These are phyloP conservation scores for Zygogramma bicolorata DNA, from an alignment of 2,888 invertebrate genomes.

Conservation along the genomic window DNA sequence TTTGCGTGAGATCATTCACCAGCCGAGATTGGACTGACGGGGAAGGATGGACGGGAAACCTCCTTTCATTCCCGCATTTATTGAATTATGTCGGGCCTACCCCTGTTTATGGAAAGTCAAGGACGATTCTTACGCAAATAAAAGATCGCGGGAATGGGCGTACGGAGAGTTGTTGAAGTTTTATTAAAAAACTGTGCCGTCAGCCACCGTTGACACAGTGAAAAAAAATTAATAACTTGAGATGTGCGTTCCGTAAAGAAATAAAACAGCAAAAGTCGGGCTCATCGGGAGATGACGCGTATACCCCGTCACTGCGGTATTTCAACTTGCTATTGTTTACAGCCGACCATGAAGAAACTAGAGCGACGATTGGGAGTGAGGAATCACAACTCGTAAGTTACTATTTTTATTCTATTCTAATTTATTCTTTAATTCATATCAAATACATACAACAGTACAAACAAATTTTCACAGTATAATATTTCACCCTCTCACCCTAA, in stretches of 20 bases:
- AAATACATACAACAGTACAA: neutral
- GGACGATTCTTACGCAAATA: too few species aligned
- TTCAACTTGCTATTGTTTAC: conserved; percentile 18
- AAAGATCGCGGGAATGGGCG: too few species aligned
- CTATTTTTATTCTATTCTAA: neutral
- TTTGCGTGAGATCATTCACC: too few species aligned
- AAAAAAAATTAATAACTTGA: neutral
- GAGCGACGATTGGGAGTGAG: neutral
- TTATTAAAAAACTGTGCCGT: neutral
- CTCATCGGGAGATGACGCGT: conserved; percentile 8
- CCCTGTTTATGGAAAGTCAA: too few species aligned
- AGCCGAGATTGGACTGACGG: too few species aligned
- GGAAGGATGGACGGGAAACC: too few species aligned
- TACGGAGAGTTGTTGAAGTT: too few species aligned
- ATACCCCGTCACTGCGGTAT: conserved; percentile 21
- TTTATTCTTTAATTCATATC: neutral
- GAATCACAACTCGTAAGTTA: neutral
- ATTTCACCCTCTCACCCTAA: neutral
- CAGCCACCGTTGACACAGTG: neutral
- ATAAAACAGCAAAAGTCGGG: neutral
- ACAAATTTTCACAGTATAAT: neutral
- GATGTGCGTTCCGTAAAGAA: neutral
- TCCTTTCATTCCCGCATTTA: too few species aligned
- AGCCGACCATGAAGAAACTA: conserved; percentile 8
- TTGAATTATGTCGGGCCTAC: too few species aligned